A percentile compares a stretch with the other conserved stretches of the same genome.
Evolutionary conservation across 2,113 vertebrate species (phyloP).

Genomic region (Scomber colias): DNA sequence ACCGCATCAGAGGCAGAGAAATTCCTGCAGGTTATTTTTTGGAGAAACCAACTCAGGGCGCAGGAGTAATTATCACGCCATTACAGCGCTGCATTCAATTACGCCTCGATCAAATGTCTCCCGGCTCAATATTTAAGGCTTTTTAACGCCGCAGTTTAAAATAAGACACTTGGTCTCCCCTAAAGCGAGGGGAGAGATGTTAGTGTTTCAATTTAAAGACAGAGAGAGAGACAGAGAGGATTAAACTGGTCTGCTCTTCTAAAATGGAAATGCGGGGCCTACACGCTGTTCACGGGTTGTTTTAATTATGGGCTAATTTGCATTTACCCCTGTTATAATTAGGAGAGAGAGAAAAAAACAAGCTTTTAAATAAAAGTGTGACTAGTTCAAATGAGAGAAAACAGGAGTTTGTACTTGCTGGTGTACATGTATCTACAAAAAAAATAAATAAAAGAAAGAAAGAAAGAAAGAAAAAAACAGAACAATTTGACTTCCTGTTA

Average conservation of each 20-base stretch:
- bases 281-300: conserved; percentile 65
- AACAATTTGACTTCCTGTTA: conserved; percentile 41
- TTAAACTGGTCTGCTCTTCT: conserved; percentile 67
- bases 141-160: conserved; percentile 56
- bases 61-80: conserved; percentile 80
- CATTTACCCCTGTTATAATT: conserved; percentile 73
- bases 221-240: conserved; percentile 52
- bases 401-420: conserved; percentile 38
- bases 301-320: conserved; percentile 77
- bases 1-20: conserved; percentile 81
- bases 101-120: conserved; percentile 76
- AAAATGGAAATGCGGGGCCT: conserved; percentile 66
- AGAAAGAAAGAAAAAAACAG: too few relatives aligned
- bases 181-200: conserved; percentile 63
- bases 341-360: conserved; percentile 54
- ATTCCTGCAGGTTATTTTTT: conserved; percentile 82
- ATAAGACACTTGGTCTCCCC: conserved; percentile 58
- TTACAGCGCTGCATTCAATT: conserved; percentile 80
- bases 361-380: conserved; percentile 72
- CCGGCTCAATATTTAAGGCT: conserved; percentile 59
- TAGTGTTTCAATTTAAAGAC: conserved; percentile 67
- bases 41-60: conserved; percentile 70
- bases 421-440: conserved; percentile 36
- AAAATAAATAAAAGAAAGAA: background rate
- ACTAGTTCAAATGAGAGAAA: conserved; percentile 67